Conservation (phyloP, 2,888 invertebrate species). For the Drosophila percnosoma region DNA sequence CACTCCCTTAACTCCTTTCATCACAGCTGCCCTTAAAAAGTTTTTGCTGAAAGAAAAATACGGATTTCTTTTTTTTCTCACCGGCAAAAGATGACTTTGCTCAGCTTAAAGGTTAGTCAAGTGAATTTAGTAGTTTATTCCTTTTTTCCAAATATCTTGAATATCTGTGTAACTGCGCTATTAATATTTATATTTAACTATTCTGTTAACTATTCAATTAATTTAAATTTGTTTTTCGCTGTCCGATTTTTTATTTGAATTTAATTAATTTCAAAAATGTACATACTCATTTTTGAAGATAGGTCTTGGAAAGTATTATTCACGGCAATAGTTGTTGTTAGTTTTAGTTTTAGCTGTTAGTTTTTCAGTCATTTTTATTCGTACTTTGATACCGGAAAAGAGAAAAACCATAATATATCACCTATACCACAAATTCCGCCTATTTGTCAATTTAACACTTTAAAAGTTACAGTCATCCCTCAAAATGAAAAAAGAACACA, state of each 20-base stretch:
- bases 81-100: not conserved
- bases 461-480: not conserved
- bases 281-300: not conserved
- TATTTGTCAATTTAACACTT: not conserved
- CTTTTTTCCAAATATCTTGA: not conserved
- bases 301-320: not conserved
- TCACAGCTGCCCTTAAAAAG: not conserved
- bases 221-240: not conserved
- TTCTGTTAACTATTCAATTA: not conserved
- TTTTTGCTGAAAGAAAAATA: not conserved
- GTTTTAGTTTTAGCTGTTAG: not conserved
- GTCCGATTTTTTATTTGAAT: too few relatives aligned
- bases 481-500: not conserved
- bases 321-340: not conserved
- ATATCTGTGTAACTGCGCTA: not conserved
- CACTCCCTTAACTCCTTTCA: not conserved
- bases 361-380: not conserved
- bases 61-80: not conserved
- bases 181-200: not conserved
- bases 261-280: too few relatives aligned
- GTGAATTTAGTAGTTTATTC: not conserved
- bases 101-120: not conserved
- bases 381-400: not conserved
- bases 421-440: not conserved
- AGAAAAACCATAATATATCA: not conserved